These are phyloP conservation scores for Hyla sarda DNA, from an alignment of 2,113 vertebrate species.

Conservation along the genomic window DNA sequence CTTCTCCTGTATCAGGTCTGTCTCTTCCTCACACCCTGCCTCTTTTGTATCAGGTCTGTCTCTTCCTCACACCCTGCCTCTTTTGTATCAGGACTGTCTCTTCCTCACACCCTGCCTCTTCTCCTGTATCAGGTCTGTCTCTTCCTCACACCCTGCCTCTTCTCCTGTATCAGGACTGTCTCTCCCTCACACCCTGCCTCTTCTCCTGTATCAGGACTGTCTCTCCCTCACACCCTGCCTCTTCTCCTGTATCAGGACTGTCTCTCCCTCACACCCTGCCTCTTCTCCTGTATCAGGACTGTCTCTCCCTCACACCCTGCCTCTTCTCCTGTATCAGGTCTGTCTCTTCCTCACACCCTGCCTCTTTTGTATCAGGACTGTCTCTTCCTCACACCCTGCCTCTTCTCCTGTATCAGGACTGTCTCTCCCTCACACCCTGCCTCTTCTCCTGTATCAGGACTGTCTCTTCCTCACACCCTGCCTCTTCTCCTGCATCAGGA, in stretches of 20 bases:
- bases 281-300: neutral
- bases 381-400: conserved; percentile 16
- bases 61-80: conserved; percentile 35
- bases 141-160: neutral
- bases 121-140: conserved; percentile 53
- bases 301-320: neutral
- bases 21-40: neutral
- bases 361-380: neutral
- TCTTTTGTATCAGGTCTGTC: neutral
- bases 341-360: neutral
- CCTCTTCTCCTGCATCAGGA: neutral
- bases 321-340: neutral
- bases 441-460: neutral
- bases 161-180: neutral
- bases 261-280: neutral
- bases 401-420: neutral
- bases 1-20: neutral
- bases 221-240: neutral
- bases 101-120: neutral
- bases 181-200: too few relatives aligned
- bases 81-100: too few relatives aligned
- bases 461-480: neutral
- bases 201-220: neutral
- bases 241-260: neutral
- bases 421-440: neutral